phyloP scores from a whole-genome alignment of 2,113 vertebrate species.

The Panthera uncia region DNA sequence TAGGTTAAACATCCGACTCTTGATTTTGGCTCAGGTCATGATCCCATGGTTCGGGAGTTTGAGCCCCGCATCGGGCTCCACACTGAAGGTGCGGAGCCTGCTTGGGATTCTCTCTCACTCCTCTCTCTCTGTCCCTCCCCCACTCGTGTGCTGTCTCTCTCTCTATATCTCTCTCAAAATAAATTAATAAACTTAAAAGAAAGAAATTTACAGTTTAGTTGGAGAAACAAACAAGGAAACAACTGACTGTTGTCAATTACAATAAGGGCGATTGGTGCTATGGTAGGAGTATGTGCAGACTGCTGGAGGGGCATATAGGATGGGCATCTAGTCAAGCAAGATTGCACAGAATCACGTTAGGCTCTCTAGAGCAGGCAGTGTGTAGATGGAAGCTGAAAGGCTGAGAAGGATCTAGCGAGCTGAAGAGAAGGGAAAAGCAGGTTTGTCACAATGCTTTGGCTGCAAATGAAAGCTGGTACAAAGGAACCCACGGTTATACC shows the following conservation, averaged over 20 bases:
- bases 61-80: too few relatives aligned
- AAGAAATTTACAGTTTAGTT: not conserved
- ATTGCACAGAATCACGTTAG: not conserved
- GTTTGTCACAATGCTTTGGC: not conserved
- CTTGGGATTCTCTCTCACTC: too few relatives aligned
- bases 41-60: too few relatives aligned
- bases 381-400: not conserved
- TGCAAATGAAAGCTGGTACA: not conserved
- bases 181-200: too few relatives aligned
- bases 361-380: not conserved
- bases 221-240: slow-evolving; percentile 9
- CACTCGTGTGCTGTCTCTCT: too few relatives aligned
- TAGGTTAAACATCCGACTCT: too few relatives aligned
- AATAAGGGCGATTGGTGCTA: not conserved
- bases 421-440: not conserved
- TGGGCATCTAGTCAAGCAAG: not conserved
- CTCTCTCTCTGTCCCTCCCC: too few relatives aligned
- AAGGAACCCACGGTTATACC: not conserved
- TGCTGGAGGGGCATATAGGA: not conserved
- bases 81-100: too few relatives aligned
- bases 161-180: too few relatives aligned
- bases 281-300: not conserved
- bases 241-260: not conserved
- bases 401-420: not conserved
- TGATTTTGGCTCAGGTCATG: too few relatives aligned